A percentile compares a stretch with the other conserved stretches of the same genome.
phyloP scores from a whole-genome alignment of 2,797 vertebrate genomes.

The Parauchenoglanis ngamensis region DNA sequence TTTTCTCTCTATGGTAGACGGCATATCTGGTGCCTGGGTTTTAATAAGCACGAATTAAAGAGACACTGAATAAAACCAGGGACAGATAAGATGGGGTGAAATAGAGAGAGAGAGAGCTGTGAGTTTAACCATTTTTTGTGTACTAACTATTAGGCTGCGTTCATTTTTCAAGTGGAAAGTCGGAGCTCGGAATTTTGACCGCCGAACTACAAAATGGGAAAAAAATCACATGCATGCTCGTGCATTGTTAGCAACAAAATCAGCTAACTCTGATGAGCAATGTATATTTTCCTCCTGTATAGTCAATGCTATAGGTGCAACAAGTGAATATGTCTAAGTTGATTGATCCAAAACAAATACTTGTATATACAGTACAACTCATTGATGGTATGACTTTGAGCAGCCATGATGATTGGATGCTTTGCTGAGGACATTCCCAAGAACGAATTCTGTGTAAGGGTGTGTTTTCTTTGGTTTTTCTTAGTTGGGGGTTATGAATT shows the following conservation, averaged over 20 bases:
- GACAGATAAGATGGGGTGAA: neutral
- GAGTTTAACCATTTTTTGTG: neutral
- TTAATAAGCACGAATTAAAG: constrained; percentile 1
- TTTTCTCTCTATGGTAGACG: neutral
- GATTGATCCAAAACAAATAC: neutral
- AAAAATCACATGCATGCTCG: neutral
- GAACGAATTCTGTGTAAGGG: neutral
- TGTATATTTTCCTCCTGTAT: neutral
- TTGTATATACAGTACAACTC: neutral
- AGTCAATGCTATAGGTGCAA: too few species aligned
- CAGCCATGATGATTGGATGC: too few species aligned
- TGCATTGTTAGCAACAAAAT: neutral
- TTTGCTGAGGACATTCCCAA: neutral
- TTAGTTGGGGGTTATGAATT: neutral
- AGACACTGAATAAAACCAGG: constrained; percentile 4
- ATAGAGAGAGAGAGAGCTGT: neutral
- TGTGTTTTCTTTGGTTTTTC: neutral
- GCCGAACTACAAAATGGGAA: neutral
- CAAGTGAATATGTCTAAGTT: neutral
- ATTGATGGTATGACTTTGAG: too few species aligned
- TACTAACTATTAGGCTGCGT: neutral
- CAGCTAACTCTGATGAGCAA: neutral
- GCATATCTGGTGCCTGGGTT: neutral
- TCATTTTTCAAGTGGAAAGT: neutral
- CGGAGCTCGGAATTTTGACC: neutral